Percentiles rank a stretch among this genome's conserved stretches.
These are phyloP conservation scores for Tachypleus tridentatus DNA, from an alignment of 1,140 invertebrate species.

Conservation along the genomic window DNA sequence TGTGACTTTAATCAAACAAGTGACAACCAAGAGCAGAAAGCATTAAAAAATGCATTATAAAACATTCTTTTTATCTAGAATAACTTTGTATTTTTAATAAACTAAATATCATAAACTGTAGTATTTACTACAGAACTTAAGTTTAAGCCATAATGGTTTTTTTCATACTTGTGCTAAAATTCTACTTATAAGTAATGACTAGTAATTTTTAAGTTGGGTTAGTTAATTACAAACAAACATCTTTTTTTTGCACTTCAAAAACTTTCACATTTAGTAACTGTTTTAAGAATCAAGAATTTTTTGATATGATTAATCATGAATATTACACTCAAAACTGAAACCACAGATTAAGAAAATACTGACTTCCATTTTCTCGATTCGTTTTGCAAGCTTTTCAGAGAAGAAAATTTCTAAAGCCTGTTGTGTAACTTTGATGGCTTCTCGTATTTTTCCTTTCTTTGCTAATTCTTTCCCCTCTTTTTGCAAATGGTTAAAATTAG, in stretches of 20 bases:
- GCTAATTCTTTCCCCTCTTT: slow-evolving; percentile 14
- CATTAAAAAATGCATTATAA: too few species aligned
- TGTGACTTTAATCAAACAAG: too few species aligned
- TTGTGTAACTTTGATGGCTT: slow-evolving; percentile 4
- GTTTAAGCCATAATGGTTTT: too few species aligned
- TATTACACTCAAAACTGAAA: neutral
- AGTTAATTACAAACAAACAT: neutral
- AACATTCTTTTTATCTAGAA: too few species aligned
- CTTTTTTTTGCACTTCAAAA: neutral
- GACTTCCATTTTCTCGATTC: slow-evolving; percentile 12
- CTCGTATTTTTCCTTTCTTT: slow-evolving; percentile 10
- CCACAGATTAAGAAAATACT: too few species aligned
- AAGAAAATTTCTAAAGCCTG: slow-evolving; percentile 7
- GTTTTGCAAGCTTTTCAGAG: slow-evolving; percentile 9
- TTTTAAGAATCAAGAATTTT: neutral
- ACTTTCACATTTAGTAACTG: neutral
- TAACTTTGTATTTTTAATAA: too few species aligned
- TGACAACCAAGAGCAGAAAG: too few species aligned
- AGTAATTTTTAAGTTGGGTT: neutral
- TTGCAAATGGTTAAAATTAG: slow-evolving; percentile 5
- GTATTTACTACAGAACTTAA: too few species aligned
- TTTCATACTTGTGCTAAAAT: too few species aligned
- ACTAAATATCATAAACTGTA: too few species aligned
- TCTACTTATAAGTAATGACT: neutral
- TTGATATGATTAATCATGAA: neutral